A percentile compares a stretch with the other conserved stretches of the same genome.
phyloP scores from a whole-genome alignment of 2,113 vertebrate genomes.

The Vidua chalybeata region DNA sequence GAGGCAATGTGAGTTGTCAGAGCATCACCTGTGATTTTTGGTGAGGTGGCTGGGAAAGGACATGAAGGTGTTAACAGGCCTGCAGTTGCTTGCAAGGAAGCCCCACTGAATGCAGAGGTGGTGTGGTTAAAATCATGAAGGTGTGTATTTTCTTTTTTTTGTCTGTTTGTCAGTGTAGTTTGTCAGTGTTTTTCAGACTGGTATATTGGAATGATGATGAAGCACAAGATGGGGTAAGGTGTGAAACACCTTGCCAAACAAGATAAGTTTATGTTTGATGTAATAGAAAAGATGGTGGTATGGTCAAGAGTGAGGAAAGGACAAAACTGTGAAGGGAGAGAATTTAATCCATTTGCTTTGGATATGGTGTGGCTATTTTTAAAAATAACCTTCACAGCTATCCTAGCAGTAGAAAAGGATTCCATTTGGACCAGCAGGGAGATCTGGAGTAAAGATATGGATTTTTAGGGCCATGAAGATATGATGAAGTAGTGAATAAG shows the following conservation, averaged over 20 bases:
- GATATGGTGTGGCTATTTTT: not conserved
- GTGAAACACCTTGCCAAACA: not conserved
- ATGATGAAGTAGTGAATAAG: not conserved
- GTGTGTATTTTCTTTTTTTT: not conserved
- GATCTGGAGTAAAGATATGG: not conserved
- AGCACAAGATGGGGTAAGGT: not conserved
- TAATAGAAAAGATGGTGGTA: not conserved
- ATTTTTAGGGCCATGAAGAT: not conserved
- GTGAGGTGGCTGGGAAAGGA: not conserved
- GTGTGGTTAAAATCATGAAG: not conserved
- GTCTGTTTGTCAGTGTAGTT: not conserved
- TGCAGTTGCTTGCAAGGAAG: not conserved
- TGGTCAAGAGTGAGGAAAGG: not conserved
- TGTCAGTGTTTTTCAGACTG: not conserved
- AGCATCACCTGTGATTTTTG: not conserved
- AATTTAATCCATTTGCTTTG: not conserved
- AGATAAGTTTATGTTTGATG: not conserved
- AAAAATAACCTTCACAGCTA: not conserved
- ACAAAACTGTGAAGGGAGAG: not conserved
- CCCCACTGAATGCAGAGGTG: not conserved
- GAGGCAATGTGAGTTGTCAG: not conserved
- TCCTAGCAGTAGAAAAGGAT: not conserved
- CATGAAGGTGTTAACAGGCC: not conserved
- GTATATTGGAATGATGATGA: not conserved
- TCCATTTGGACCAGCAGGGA: not conserved